Evolutionary conservation across 2,888 invertebrate genomes (phyloP).

Genomic region (Drosophila greeni): DNA sequence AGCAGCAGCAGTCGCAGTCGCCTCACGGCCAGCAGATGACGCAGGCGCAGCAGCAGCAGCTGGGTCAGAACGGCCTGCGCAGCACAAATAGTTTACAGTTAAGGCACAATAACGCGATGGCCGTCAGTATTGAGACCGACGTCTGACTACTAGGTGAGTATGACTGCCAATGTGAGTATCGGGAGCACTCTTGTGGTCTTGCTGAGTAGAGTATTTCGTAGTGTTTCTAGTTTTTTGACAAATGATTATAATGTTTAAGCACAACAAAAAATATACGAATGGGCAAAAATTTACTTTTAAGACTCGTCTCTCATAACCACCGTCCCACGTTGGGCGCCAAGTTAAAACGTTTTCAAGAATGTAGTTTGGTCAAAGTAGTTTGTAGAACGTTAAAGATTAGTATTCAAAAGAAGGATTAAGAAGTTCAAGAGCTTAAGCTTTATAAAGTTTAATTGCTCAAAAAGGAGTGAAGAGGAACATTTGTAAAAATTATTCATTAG

Average conservation of each 20-base stretch:
- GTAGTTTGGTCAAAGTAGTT: too few relatives aligned
- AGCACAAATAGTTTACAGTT: slow-evolving; percentile 75
- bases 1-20: slow-evolving; percentile 61
- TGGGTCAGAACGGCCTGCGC: slow-evolving; percentile 65
- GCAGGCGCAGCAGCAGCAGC: slow-evolving; percentile 59
- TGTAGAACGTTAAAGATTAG: too few relatives aligned
- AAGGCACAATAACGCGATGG: slow-evolving; percentile 88
- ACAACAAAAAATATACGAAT: background rate
- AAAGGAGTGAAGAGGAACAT: background rate
- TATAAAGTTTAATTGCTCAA: background rate
- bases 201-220: background rate
- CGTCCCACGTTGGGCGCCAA: background rate
- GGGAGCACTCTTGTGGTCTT: background rate
- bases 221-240: background rate
- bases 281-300: background rate
- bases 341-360: too few relatives aligned
- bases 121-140: slow-evolving; percentile 95
- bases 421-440: too few relatives aligned
- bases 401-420: too few relatives aligned
- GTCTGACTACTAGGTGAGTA: slow-evolving; percentile 94
- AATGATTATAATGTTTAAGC: too few relatives aligned
- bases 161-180: slow-evolving; percentile 8
- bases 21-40: slow-evolving; percentile 66
- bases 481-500: background rate
- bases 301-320: too few relatives aligned